Base-by-base conservation (phyloP, 2,888 invertebrate genomes). In the Arrhopalites spinosus region DNA sequence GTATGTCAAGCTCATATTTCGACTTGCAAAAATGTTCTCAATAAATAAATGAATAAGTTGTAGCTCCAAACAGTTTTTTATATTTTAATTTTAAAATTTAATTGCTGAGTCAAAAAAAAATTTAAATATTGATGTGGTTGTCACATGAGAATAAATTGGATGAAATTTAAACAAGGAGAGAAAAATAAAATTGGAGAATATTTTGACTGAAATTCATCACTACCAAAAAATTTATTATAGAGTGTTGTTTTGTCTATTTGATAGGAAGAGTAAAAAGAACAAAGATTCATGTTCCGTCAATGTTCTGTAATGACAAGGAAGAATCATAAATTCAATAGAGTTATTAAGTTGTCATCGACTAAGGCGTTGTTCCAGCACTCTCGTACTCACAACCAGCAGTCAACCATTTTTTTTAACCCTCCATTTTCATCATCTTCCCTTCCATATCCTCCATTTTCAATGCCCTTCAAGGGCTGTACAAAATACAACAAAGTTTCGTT, bases 291-390 rank as follows among this genome's bases (percentile, higher is more conserved):
- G 73, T 67, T 67, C 67, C 67, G 56, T 74, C 73, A 67, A 67
- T 67, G 73, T 74, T 74, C n/a, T 67, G 29, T 74, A 74, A 66
- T 74, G 78, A 78, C 78, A 77, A 71, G 77, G 75, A 75, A 59
- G 72, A 68, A 75, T 77, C 79, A 81, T 81, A 81, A 81, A 81
- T 81, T 72, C 76, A 74, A 80, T 78, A 73, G 81, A 79, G 80
- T 81, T 81, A 81, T 81, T 81, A 81, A 81, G 78, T 78, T 81
- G 81, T 81, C 81, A 80, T 78, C 76, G 78, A 75, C 47, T 73
- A 70, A 80, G 81, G 81, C 81, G 81, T 81, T 79, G 77, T 67
- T 77, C 76, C 77, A 45, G 43, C 61, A 8, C 27, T 53, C 64
- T 50, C 53, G 23, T 17, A 5, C 23, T 11, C 7, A n/a, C 23